Evolutionary conservation across 2,888 invertebrate species (phyloP).

Genomic region (Agrotis exclamationis): DNA sequence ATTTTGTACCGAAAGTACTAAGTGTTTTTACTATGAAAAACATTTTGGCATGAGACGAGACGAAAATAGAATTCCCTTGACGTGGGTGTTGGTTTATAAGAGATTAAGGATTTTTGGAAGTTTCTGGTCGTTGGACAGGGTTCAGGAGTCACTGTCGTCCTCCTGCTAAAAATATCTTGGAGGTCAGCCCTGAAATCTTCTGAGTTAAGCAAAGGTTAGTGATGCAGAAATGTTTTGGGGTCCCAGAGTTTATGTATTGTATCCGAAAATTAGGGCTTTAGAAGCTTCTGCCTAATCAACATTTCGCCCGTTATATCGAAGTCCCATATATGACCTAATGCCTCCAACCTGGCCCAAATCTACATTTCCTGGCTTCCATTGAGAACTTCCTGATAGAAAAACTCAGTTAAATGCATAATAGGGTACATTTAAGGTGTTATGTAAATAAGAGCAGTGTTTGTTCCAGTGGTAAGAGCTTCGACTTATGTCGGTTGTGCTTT

Average conservation of each 20-base stretch:
- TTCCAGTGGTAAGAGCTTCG: too few relatives aligned
- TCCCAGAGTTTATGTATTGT: not conserved
- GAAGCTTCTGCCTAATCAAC: too few relatives aligned
- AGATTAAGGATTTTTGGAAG: constrained; percentile 24
- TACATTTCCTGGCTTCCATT: too few relatives aligned
- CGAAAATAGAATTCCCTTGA: constrained; percentile 40
- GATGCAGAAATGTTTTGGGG: not conserved
- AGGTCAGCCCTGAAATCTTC: not conserved
- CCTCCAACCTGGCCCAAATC: too few relatives aligned
- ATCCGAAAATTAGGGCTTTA: too few relatives aligned
- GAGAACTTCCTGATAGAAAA: too few relatives aligned
- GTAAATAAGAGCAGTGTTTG: too few relatives aligned
- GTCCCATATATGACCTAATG: too few relatives aligned
- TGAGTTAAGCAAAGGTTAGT: not conserved
- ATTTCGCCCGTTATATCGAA: too few relatives aligned
- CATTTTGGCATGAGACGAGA: constrained; percentile 29
- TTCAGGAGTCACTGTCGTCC: constrained; percentile 7
- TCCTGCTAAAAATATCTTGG: constrained; percentile 15
- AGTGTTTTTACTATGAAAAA: constrained; percentile 53
- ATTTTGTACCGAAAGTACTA: constrained; percentile 47
- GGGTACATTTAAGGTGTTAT: too few relatives aligned
- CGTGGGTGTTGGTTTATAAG: constrained; percentile 16
- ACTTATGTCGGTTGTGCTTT: too few relatives aligned
- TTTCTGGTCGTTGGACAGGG: constrained; percentile 19
- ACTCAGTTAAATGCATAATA: too few relatives aligned